phyloP scores from a whole-genome alignment of 2,888 invertebrate genomes.

The Pardosa pseudoannulata region DNA sequence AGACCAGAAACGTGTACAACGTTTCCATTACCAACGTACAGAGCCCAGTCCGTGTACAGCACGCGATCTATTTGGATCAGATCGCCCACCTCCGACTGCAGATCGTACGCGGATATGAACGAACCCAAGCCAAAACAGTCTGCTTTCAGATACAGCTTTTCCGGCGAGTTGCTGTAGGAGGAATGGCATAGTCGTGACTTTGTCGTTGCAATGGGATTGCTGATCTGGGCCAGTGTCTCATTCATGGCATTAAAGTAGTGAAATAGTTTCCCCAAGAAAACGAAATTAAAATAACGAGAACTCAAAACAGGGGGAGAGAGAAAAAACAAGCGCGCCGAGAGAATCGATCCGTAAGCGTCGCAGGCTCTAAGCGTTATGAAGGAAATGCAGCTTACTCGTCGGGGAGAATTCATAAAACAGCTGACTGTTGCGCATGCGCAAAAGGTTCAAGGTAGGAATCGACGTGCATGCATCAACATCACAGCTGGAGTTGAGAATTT shows the following conservation, averaged over 20 bases:
- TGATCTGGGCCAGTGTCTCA: slow-evolving; percentile 28
- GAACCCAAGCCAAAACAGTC: slow-evolving; percentile 65
- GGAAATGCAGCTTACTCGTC: background rate
- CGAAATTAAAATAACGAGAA: background rate
- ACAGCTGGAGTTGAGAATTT: background rate
- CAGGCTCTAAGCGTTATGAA: background rate
- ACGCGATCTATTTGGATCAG: slow-evolving; percentile 76
- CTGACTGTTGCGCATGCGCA: background rate
- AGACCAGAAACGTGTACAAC: slow-evolving; percentile 75
- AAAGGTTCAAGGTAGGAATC: background rate
- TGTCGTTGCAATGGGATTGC: slow-evolving; percentile 28
- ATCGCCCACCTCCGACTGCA: slow-evolving; percentile 74
- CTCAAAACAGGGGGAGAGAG: no score
- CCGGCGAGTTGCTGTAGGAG: slow-evolving; percentile 3
- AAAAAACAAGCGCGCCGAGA: background rate
- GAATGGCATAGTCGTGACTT: slow-evolving; percentile 15
- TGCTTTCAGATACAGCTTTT: slow-evolving; percentile 49
- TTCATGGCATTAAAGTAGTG: slow-evolving; percentile 27
- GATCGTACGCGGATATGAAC: slow-evolving; percentile 61
- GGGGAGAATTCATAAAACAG: background rate
- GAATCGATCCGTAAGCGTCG: background rate
- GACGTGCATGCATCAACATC: background rate
- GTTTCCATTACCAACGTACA: slow-evolving; percentile 75
- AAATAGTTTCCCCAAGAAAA: background rate
- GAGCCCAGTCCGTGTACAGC: slow-evolving; percentile 76